phyloP scores from a whole-genome alignment of 2,797 vertebrate species.

The Octomys mimax region DNA sequence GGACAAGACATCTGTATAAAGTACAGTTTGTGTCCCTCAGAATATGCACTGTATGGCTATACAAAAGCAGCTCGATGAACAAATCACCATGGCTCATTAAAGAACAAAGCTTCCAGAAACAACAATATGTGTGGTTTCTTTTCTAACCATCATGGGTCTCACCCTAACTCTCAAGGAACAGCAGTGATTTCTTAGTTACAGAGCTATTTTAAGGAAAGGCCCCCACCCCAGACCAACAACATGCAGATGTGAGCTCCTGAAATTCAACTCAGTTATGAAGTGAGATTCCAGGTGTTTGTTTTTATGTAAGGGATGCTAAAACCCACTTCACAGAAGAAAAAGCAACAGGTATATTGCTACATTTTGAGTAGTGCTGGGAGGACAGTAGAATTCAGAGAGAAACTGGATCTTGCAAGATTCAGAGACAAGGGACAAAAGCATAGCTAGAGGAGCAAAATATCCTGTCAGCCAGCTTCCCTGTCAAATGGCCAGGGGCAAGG shows the following conservation, averaged over 20 bases:
- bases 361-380: background rate
- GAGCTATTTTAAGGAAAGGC: constrained; percentile 21
- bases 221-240: background rate
- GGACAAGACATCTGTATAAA: constrained; percentile 86
- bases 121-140: constrained; percentile 75
- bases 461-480: background rate
- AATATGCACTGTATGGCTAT: constrained; percentile 87
- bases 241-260: background rate
- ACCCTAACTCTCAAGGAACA: background rate
- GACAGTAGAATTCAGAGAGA: background rate
- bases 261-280: constrained; percentile 21
- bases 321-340: background rate
- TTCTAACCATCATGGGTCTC: constrained; percentile 50
- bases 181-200: background rate
- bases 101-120: constrained; percentile 87
- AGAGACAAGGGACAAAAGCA: background rate
- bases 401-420: background rate
- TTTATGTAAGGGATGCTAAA: background rate
- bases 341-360: background rate
- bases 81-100: constrained; percentile 88
- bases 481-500: background rate
- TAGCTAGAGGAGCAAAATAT: background rate
- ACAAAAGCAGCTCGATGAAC: constrained; percentile 88
- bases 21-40: constrained; percentile 89
- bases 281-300: background rate